Base-by-base conservation (phyloP, 2,797 vertebrate genomes). In the Melanotaenia parkinsoni region DNA sequence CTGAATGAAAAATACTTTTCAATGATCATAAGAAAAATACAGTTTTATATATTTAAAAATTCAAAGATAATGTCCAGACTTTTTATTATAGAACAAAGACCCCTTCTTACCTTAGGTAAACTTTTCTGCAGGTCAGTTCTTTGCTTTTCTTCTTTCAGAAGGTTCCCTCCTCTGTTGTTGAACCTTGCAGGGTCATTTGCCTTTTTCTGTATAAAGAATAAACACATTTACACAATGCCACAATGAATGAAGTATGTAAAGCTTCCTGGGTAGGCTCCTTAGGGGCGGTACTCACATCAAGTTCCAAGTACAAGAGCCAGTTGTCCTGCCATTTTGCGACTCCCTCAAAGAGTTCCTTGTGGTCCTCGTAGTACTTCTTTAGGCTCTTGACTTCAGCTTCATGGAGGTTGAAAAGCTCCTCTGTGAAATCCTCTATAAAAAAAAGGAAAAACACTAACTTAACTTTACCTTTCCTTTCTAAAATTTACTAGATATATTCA, bases 141-240 rank as follows among this genome's bases (percentile, higher is more conserved):
- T 81, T 97, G 96, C 71, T 98, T 98, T 90, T 97, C 97, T 77
- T 99, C 97, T 67, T 96, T 97, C 45, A 99, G 91, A 32, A 99
- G 96, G 83, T 96, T 98, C 2, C 98, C 98, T 9, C 98, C 97
- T 0, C 97, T 91, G 86, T 99, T 99, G 87, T 94, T 94, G 26
- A 98, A 97, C 58, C 97, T 95, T 10, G 93, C 89, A 0, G 97
- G 97, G 75, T 99, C 97, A 5, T 84, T 95, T 8, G 96, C 95
- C 85, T 97, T 98, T 88, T 90, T 96, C 98, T 99, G 65, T 57
- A 35, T 72, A 26, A 5, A n/a, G 50, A 51, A 76, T 3, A 43
- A 24, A 54, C 0, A 50, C 8, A 58, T 53, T 56, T 35, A 45
- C 0, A 51, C 18, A 70, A 12, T 22, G 60, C 4, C 6, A 58